Base-by-base conservation (phyloP, 2,797 vertebrate species). In the Podarcis lilfordi region DNA sequence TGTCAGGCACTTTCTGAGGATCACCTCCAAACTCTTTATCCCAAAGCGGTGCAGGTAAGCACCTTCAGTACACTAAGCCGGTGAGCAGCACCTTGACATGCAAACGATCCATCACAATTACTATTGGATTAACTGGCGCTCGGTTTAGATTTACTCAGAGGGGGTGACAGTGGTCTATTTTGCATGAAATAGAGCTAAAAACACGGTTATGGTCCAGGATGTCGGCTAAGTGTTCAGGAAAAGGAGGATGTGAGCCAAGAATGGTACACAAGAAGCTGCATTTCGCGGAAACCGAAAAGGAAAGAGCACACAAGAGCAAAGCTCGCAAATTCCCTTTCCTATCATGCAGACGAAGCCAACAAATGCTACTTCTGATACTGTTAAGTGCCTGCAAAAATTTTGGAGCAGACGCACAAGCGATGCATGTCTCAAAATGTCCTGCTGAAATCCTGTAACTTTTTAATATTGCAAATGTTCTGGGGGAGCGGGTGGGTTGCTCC, bases 131-230 rank as follows among this genome's bases (percentile, higher is more conserved):
- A 92, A 93, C 64, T 43, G n/a, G 29, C 11, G 13, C 68, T 37
- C 85, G 84, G 91, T 75, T 87, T 79, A 50, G 69, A n/a, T 91
- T 86, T 79, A 92, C 82, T 85, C 83, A 80, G 40, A 68, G 72
- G 86, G 72, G 91, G 15, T 74, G 91, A 74, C 7, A 77, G 84
- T 8, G 59, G 87, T 59, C 35, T 71, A 79, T 15, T 82, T 80
- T 84, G 86, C 4, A 1, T 88, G 85, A 68, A 61, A 83, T 35
- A 8, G 23, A 69, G 66, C 90, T 76, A 89, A 66, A 27, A 84
- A 64, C 64, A 88, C 88, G 89, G 72, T 88, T 72, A 87, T 0
- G 50, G 0, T 85, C 21, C 7, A 91, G 89, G 59, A 88, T 7
- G 43, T n/a, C 86, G 45, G 68, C 19, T 66, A 82, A 85, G 80